A percentile compares a stretch with the other conserved stretches of the same genome.
Conservation (phyloP, 2,888 invertebrate genomes). For the Globia sparganii region DNA sequence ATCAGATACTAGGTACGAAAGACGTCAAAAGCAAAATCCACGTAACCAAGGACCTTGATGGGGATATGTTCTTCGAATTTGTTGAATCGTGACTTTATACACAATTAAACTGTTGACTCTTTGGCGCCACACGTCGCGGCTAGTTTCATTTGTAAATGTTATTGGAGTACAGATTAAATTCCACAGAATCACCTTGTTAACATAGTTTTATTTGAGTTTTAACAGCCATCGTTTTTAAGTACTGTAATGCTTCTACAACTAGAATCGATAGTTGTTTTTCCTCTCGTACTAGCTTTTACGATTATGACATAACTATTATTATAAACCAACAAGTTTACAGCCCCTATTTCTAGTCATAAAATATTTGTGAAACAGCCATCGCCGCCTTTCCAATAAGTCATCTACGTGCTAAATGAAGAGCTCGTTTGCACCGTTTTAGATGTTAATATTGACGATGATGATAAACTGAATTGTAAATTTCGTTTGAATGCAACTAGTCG, state of each 20-base stretch:
- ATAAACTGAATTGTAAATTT: conserved; percentile 78
- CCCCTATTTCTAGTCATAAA: conserved; percentile 48
- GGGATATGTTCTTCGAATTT: conserved; percentile 73
- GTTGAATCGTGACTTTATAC: conserved; percentile 85
- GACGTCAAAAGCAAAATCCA: conserved; percentile 51
- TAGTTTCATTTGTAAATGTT: conserved; percentile 82
- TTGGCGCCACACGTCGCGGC: conserved; percentile 85
- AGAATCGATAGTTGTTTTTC: conserved; percentile 63
- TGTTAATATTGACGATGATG: conserved; percentile 75
- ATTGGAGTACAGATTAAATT: conserved; percentile 80
- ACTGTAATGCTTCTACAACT: conserved; percentile 67
- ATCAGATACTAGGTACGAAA: conserved; percentile 48
- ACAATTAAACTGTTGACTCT: conserved; percentile 85
- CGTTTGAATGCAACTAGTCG: conserved; percentile 73
- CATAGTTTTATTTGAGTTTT: conserved; percentile 71
- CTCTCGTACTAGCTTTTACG: conserved; percentile 36
- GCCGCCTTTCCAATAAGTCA: conserved; percentile 54
- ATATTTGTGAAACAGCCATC: conserved; percentile 45
- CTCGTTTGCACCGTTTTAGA: conserved; percentile 76
- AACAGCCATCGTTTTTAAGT: conserved; percentile 71
- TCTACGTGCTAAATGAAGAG: conserved; percentile 63
- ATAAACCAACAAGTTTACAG: conserved; percentile 35
- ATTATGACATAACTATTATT: conserved; percentile 45
- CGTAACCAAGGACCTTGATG: conserved; percentile 61
- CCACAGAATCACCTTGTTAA: conserved; percentile 75